A percentile compares a stretch with the other conserved stretches of the same genome.
These are phyloP conservation scores for Chroicocephalus ridibundus DNA, from an alignment of 2,113 vertebrate species.

Conservation along the genomic window DNA sequence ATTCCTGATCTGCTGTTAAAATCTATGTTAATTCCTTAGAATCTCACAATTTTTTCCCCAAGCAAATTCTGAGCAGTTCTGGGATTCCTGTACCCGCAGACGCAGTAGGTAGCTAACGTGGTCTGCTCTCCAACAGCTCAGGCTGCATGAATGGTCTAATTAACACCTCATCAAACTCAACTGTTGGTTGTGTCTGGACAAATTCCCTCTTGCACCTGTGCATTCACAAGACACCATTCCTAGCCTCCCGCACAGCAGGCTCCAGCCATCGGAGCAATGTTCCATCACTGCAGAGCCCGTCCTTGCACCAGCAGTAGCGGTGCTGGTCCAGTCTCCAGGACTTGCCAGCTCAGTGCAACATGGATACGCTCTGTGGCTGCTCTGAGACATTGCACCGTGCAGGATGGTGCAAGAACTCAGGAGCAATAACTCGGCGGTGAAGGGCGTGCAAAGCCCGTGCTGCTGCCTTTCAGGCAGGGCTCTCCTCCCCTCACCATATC, in stretches of 20 bases:
- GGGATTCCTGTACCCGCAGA: not conserved
- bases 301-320: not conserved
- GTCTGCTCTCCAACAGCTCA: conserved; percentile 46
- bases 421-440: not conserved
- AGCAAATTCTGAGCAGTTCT: conserved; percentile 13
- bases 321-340: not conserved
- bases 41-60: not conserved
- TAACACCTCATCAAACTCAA: conserved; percentile 72
- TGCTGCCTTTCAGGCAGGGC: not conserved
- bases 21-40: conserved; percentile 34
- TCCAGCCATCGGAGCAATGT: not conserved
- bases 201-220: conserved; percentile 61
- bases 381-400: accelerated
- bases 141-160: conserved; percentile 64
- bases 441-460: not conserved
- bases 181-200: conserved; percentile 38
- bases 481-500: not conserved
- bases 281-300: not conserved
- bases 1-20: conserved; percentile 44
- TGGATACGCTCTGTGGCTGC: not conserved
- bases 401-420: not conserved
- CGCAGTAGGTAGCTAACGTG: conserved; percentile 23
- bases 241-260: not conserved
- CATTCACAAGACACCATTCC: not conserved
- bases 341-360: not conserved